Evolutionary conservation across 2,797 vertebrate genomes (phyloP).

Genomic region (Clarias laeviceps): DNA sequence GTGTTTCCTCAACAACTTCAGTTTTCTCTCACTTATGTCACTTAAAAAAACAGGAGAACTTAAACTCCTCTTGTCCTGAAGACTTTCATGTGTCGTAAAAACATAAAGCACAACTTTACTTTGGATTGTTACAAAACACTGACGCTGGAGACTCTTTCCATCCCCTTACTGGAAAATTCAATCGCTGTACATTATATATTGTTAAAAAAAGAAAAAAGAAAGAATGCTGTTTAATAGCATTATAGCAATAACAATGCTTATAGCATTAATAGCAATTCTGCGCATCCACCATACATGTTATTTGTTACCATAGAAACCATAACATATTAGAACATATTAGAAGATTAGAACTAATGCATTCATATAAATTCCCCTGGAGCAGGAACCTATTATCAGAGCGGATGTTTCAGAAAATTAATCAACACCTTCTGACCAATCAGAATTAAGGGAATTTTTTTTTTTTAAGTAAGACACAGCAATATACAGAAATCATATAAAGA

Average conservation of each 20-base stretch:
- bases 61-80: background rate
- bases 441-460: too few relatives aligned
- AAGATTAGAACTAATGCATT: background rate
- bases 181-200: background rate
- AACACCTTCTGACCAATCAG: background rate
- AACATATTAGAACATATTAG: background rate
- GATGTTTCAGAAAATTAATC: background rate
- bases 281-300: background rate
- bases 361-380: background rate
- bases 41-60: background rate
- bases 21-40: too few relatives aligned
- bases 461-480: too few relatives aligned
- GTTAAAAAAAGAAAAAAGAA: too few relatives aligned
- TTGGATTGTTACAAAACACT: too few relatives aligned
- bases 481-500: background rate
- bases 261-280: background rate
- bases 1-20: too few relatives aligned
- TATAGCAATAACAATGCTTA: too few relatives aligned
- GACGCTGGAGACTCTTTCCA: background rate
- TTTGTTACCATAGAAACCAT: background rate
- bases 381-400: background rate
- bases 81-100: too few relatives aligned
- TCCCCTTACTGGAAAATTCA: background rate
- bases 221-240: too few relatives aligned
- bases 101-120: too few relatives aligned